Base-by-base conservation (phyloP, 2,797 vertebrate genomes). In the Acipenser transmontanus region DNA sequence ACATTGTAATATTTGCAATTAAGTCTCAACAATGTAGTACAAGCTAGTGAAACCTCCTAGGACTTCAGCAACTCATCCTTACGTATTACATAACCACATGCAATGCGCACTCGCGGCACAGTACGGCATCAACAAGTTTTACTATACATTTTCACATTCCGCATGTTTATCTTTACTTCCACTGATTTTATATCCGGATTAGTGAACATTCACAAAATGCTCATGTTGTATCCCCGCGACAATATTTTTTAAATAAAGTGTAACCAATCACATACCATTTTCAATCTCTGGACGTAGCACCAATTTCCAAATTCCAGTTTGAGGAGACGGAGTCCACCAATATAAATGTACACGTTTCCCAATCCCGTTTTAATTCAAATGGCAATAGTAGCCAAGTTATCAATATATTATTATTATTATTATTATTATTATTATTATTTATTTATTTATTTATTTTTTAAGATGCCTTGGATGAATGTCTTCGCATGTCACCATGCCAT, bases 181-280 rank as follows among this genome's bases (percentile, higher is more conserved):
- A n/a, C 12, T 1, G 54, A n/a, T 13, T 11, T 11, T 6, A 57
- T 11, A 3, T 1, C 2, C 9, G 14, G 54, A 11, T 57, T n/a
- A 57, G 14, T 6, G 12, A 11, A 57, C 12, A 57, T 11, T 5
- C 2, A 57, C 12, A 57, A 11, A 57, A 11, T n/a, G 54, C 12
- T n/a, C 12, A 11, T 57, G 12, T 11, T 11, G 12, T 7, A 11
- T 57, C 54, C 6, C 11, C 9, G 14, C 54, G 12, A 13, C 54
- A 57, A 11, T n/a, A 57, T n/a, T 11, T 57, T 6, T 11, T 57
- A 63, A 54, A 50, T 49, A 9, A 47, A 65, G 9, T 60, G n/a
- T 5, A 47, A 63, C 17, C 17, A 17, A 17, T 10, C 67, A 78
- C 78, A 69, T 85, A 82, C 79, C 80, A 76, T 74, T 73, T 50